Evolutionary conservation across 2,888 invertebrate species (phyloP).

Genomic region (Atethmia centrago): DNA sequence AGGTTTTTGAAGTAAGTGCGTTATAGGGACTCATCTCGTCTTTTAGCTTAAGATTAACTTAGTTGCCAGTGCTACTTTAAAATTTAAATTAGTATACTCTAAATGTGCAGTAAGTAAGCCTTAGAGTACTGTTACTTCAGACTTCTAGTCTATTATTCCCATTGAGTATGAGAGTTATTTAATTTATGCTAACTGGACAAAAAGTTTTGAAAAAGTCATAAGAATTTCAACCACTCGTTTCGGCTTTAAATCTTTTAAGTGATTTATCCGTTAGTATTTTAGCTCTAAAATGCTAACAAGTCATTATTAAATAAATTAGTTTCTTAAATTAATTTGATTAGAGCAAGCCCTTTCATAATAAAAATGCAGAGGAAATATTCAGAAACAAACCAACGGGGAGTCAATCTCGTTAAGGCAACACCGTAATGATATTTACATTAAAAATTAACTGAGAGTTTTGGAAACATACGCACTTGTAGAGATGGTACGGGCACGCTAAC

Average conservation of each 20-base stretch:
- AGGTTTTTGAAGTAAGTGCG: conserved; percentile 1
- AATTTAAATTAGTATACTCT: neutral
- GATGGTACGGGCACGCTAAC: conserved; percentile 1
- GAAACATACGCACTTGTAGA: conserved; percentile 64
- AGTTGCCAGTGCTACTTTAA: neutral
- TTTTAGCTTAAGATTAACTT: neutral
- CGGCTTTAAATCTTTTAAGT: neutral
- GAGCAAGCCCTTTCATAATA: conserved; percentile 56
- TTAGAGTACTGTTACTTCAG: neutral
- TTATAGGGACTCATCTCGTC: neutral
- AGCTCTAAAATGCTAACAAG: conserved; percentile 23
- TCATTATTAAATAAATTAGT: conserved; percentile 51
- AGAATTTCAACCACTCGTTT: neutral
- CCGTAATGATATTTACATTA: conserved; percentile 85
- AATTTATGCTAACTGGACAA: neutral
- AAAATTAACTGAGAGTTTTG: conserved; percentile 75
- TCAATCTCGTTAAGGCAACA: conserved; percentile 81
- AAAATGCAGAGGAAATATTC: conserved; percentile 69
- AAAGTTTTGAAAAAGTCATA: neutral
- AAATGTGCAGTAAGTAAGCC: neutral
- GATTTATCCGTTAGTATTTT: conserved; percentile 9
- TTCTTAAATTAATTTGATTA: conserved; percentile 59
- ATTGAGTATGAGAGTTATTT: neutral
- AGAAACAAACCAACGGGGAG: conserved; percentile 77
- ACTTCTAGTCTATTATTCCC: neutral